A percentile compares a stretch with the other conserved stretches of the same genome.
Conservation (phyloP, 2,113 vertebrate genomes). For the Scytalopus superciliaris region DNA sequence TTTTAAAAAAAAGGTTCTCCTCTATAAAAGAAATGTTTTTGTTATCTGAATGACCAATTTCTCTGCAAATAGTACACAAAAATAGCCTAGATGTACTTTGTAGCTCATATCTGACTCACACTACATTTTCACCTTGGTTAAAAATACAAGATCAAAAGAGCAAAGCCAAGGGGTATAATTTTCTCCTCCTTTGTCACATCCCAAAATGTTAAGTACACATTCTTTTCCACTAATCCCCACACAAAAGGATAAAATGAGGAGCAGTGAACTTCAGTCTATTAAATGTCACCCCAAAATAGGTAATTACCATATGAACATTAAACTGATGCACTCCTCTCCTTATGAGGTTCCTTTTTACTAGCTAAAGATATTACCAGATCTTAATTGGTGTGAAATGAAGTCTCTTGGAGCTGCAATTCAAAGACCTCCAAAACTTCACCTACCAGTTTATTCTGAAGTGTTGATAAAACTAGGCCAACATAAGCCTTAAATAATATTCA, state of each 20-base stretch:
- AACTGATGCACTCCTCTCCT: constrained; percentile 12
- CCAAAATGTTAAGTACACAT: constrained; percentile 51
- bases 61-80: neutral
- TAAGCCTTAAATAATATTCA: neutral
- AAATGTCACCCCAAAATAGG: constrained; percentile 74
- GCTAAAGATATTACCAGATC: constrained; percentile 13
- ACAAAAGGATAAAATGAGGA: constrained; percentile 53
- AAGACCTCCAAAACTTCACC: neutral
- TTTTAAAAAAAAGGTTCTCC: too few relatives aligned
- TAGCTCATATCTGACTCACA: neutral
- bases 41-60: neutral
- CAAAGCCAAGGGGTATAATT: constrained; percentile 57
- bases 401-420: neutral
- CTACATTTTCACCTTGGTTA: constrained; percentile 41
- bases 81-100: neutral
- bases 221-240: constrained; percentile 24
- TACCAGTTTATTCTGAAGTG: neutral
- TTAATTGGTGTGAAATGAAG: constrained; percentile 32
- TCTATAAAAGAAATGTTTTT: neutral
- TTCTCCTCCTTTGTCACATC: constrained; percentile 53
- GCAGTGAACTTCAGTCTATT: constrained; percentile 61
- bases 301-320: constrained; percentile 67
- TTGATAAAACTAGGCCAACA: neutral
- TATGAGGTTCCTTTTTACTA: constrained; percentile 49
- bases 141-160: constrained; percentile 52